These are phyloP conservation scores for Idris sp. DNA, from an alignment of 1,140 invertebrate genomes.

Conservation along the genomic window DNA sequence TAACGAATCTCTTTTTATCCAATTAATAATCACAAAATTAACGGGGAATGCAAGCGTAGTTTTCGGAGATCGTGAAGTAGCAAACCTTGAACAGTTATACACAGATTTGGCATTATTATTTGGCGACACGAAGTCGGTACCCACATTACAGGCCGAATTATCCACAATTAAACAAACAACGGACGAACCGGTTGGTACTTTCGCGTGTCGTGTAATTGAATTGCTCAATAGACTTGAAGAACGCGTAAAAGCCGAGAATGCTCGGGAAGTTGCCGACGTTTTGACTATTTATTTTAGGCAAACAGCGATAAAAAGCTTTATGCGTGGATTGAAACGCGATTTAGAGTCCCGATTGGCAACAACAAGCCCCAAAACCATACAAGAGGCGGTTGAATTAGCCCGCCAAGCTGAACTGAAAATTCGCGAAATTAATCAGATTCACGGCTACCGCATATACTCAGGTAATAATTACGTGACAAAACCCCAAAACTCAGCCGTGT, in stretches of 20 bases:
- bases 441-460: neutral
- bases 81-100: no score
- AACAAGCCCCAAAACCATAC: neutral
- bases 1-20: neutral
- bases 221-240: neutral
- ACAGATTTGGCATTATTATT: no score
- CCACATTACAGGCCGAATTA: neutral
- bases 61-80: no score
- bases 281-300: neutral
- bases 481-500: no score
- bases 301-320: neutral
- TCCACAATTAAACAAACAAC: neutral
- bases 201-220: no score
- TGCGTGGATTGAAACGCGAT: neutral
- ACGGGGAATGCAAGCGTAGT: no score
- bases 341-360: neutral
- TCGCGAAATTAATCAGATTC: neutral
- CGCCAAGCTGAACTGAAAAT: neutral
- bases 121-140: neutral
- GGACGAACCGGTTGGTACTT: neutral
- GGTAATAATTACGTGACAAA: no score
- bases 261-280: neutral
- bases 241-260: neutral
- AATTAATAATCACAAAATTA: neutral
- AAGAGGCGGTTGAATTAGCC: neutral